Evolutionary conservation across 2,888 invertebrate genomes (phyloP).

Genomic region (Phyllotreta cruciferae): DNA sequence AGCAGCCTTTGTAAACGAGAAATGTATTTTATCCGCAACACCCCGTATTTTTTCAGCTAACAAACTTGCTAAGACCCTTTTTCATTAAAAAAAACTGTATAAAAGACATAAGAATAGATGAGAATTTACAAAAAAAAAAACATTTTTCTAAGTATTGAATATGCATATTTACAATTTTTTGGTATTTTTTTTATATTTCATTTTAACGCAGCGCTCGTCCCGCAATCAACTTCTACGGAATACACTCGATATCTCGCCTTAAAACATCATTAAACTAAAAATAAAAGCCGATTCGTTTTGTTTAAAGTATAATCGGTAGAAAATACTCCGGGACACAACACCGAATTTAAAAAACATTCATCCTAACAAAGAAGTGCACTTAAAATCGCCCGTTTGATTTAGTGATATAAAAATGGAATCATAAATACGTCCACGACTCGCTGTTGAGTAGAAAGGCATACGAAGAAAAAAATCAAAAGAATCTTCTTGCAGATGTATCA

Average conservation of each 20-base stretch:
- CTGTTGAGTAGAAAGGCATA: constrained; percentile 29
- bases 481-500: constrained; percentile 3
- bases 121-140: constrained; percentile 44
- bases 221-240: no score
- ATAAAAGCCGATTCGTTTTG: no score
- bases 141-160: constrained; percentile 39
- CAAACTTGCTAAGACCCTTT: no score
- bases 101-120: constrained; percentile 34
- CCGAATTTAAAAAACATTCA: constrained; percentile 36
- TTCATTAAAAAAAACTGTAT: no score
- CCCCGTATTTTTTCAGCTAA: no score
- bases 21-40: no score
- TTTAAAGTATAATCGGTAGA: no score
- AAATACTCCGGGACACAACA: constrained; percentile 4
- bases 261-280: no score
- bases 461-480: constrained; percentile 23
- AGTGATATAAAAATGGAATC: constrained; percentile 38
- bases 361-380: constrained; percentile 52
- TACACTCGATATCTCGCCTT: no score
- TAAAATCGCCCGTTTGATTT: constrained; percentile 39
- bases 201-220: constrained; percentile 7
- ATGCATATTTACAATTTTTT: constrained; percentile 47
- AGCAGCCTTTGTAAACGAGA: no score
- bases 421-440: constrained; percentile 17
- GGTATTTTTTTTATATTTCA: constrained; percentile 43